Percentiles rank a stretch among this genome's conserved stretches.
Evolutionary conservation across 2,797 vertebrate genomes (phyloP).

Genomic region (Cyclopterus lumpus): DNA sequence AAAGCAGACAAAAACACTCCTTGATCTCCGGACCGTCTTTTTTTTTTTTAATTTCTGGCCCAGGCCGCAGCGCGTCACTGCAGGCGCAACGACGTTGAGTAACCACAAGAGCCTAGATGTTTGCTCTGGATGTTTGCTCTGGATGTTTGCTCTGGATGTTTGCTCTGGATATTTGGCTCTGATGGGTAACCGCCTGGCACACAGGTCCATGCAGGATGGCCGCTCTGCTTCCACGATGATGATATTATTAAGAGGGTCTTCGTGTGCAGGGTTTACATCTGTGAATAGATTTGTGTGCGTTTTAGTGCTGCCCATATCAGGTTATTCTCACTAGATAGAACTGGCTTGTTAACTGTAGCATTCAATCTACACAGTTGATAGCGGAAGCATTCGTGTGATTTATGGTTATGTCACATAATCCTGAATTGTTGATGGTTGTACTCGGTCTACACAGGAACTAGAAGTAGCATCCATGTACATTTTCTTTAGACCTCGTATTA

Average conservation of each 20-base stretch:
- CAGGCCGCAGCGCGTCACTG: conserved; percentile 76
- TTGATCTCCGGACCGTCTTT: conserved; percentile 38
- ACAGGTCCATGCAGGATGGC: conserved; percentile 17
- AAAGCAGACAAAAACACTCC: conserved; percentile 34
- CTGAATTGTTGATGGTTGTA: not conserved
- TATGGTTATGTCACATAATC: not conserved
- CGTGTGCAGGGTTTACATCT: not conserved
- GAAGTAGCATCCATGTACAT: not conserved
- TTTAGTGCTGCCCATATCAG: not conserved
- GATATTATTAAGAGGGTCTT: not conserved
- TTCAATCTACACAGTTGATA: too few species aligned
- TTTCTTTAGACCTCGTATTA: not conserved
- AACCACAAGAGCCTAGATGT: conserved; percentile 33
- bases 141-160: too few species aligned
- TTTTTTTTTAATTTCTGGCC: not conserved
- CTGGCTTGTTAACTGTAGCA: not conserved
- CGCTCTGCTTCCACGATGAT: not conserved
- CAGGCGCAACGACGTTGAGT: conserved; percentile 67
- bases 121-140: not conserved
- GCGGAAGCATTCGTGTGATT: not conserved
- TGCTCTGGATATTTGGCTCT: conserved; percentile 16
- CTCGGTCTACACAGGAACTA: not conserved
- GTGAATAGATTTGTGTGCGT: not conserved
- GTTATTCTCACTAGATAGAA: not conserved
- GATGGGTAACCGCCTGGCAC: not conserved